These are phyloP conservation scores for Rhabditoides inermis DNA, from an alignment of 2,888 invertebrate species.

Conservation along the genomic window DNA sequence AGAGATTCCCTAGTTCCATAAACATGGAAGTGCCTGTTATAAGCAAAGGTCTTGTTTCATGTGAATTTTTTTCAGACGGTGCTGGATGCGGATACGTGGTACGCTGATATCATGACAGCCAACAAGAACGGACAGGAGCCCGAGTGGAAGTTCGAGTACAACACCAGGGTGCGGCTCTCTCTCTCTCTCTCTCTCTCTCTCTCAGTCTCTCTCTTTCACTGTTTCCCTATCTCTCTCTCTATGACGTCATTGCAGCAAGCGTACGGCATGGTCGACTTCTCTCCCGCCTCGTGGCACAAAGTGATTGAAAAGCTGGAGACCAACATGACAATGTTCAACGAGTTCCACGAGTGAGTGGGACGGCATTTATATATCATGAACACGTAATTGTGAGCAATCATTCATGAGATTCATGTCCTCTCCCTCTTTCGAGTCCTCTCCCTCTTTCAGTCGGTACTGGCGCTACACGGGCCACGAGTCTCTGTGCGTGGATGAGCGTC, in stretches of 20 bases:
- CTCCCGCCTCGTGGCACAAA: conserved; percentile 34
- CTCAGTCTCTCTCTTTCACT: not conserved
- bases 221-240: not conserved
- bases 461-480: conserved; percentile 27
- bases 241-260: conserved; percentile 11
- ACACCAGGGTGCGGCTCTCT: conserved; percentile 9
- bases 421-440: not conserved
- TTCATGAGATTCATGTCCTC: not conserved
- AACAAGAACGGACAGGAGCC: conserved; percentile 29
- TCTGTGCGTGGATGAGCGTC: conserved; percentile 14
- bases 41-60: too few species aligned
- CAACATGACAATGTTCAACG: conserved; percentile 25
- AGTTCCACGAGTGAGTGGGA: conserved; percentile 24
- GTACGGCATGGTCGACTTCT: conserved; percentile 35
- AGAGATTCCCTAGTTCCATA: not conserved
- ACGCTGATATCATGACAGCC: conserved; percentile 31
- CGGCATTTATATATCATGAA: not conserved
- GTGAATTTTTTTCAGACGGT: conserved; percentile 32
- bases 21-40: too few species aligned
- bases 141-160: conserved; percentile 26
- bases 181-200: not conserved
- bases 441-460: conserved; percentile 16
- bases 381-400: too few species aligned
- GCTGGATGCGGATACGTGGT: conserved; percentile 36
- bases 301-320: conserved; percentile 26